Conservation (phyloP, 2,113 vertebrate genomes). For the Chauna torquata region DNA sequence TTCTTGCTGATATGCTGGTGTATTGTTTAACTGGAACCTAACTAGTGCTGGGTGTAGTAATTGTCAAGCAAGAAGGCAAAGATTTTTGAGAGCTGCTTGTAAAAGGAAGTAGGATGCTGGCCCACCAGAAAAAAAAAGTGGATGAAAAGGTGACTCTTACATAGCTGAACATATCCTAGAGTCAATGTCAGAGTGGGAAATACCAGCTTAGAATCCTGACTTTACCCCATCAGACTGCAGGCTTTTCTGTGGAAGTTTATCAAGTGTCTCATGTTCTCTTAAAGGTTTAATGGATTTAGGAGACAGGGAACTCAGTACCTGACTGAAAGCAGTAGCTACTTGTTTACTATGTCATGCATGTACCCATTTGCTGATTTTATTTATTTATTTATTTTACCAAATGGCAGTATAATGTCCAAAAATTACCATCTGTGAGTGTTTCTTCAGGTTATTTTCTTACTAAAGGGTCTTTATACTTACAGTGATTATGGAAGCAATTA, state of each 20-base stretch:
- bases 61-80: background rate
- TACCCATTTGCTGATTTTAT: background rate
- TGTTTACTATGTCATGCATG: background rate
- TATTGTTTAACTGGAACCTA: background rate
- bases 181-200: background rate
- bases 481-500: background rate
- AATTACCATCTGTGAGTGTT: background rate
- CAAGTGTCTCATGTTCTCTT: background rate
- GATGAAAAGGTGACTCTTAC: background rate
- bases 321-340: background rate
- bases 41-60: background rate
- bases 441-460: background rate
- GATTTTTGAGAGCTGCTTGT: background rate
- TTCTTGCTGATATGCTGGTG: background rate
- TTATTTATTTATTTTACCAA: background rate
- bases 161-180: background rate
- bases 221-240: background rate
- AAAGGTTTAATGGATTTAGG: background rate
- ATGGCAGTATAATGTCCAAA: background rate
- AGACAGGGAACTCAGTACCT: background rate
- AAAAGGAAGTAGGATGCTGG: background rate
- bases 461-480: background rate
- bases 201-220: background rate
- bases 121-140: background rate
- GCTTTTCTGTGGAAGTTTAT: background rate